Evolutionary conservation across 2,113 vertebrate genomes (phyloP).

Genomic region (Microcebus tavaratra): DNA sequence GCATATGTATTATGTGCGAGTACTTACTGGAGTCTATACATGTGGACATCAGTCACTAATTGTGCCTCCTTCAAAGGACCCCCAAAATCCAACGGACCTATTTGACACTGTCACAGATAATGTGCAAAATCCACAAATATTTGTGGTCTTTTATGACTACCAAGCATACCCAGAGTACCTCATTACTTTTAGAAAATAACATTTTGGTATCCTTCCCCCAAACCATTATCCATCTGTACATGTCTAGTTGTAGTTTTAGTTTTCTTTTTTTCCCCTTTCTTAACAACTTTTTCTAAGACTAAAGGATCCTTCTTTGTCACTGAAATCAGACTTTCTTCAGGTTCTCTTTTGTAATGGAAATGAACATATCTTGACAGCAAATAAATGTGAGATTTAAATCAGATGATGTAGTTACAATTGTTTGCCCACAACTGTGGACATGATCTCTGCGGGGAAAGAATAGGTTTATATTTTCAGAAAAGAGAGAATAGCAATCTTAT

Average conservation of each 20-base stretch:
- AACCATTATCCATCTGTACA: neutral
- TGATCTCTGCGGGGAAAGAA: neutral
- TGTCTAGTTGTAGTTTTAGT: neutral
- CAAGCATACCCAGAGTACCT: constrained; percentile 77
- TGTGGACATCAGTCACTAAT: neutral
- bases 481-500: neutral
- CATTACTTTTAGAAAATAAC: constrained; percentile 65
- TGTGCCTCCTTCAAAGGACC: constrained; percentile 64
- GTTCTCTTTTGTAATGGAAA: neutral
- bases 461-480: neutral
- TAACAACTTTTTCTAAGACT: constrained; percentile 17
- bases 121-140: neutral
- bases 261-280: neutral
- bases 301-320: neutral
- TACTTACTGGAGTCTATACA: constrained; percentile 67
- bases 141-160: constrained; percentile 75
- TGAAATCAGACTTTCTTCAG: neutral
- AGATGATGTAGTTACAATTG: neutral
- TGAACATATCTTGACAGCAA: neutral
- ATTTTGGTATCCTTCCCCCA: neutral
- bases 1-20: constrained; percentile 69
- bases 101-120: constrained; percentile 71
- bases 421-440: neutral
- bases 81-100: constrained; percentile 37
- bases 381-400: neutral